phyloP scores from a whole-genome alignment of 2,888 invertebrate species.

The Caenorhabditis sinica region DNA sequence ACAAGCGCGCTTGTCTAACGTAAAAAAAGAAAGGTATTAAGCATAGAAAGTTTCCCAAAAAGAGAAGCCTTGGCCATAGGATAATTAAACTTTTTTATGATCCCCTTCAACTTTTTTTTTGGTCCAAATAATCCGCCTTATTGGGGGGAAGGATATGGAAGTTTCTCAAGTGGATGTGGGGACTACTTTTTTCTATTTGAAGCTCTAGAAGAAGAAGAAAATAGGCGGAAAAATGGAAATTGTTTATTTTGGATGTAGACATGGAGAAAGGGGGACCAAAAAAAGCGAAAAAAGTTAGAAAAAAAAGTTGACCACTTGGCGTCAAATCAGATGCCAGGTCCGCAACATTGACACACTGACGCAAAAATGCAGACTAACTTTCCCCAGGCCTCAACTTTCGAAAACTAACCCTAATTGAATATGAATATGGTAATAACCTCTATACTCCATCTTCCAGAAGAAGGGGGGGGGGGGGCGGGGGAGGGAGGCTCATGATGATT shows the following conservation, averaged over 20 bases:
- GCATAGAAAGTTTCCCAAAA: no score
- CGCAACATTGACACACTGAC: no score
- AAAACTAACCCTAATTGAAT: background rate
- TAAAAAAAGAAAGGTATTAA: no score
- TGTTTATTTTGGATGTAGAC: background rate
- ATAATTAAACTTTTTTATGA: conserved; percentile 1
- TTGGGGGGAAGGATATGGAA: no score
- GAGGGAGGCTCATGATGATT: conserved; percentile 34
- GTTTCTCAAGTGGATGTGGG: conserved; percentile 19
- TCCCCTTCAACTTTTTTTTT: background rate
- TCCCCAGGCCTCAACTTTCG: no score
- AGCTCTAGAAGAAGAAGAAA: background rate
- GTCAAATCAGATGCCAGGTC: no score
- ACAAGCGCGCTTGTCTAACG: no score
- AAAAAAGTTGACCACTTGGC: no score
- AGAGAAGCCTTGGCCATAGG: background rate
- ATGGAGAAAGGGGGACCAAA: no score
- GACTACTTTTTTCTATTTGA: background rate
- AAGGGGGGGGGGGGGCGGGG: background rate
- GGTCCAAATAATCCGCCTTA: background rate
- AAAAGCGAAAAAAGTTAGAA: no score
- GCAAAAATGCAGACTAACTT: no score
- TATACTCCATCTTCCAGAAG: background rate
- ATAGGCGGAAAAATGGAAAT: background rate
- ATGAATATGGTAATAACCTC: conserved; percentile 47